Evolutionary conservation across 2,797 vertebrate species (phyloP).

Genomic region (Lutra lutra): DNA sequence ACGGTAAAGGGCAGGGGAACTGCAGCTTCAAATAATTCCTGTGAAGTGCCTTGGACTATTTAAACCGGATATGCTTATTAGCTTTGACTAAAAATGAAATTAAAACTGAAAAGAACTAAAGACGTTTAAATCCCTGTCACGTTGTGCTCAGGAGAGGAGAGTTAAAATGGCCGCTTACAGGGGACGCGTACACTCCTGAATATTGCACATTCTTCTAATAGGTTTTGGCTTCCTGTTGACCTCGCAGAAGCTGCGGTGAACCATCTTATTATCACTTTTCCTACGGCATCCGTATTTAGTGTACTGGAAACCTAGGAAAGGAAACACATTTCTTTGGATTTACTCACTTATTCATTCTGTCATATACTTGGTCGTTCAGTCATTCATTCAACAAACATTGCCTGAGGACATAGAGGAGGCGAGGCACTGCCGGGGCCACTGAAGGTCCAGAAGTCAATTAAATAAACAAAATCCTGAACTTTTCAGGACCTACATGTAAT

Average conservation of each 20-base stretch:
- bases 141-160: not conserved
- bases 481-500: not conserved
- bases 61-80: not conserved
- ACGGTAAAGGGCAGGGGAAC: not conserved
- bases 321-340: not conserved
- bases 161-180: constrained; percentile 89
- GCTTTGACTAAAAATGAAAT: not conserved
- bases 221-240: constrained; percentile 96
- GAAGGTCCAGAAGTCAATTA: not conserved
- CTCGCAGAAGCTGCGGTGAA: constrained; percentile 96
- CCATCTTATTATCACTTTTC: constrained; percentile 96
- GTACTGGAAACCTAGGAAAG: constrained; percentile 93
- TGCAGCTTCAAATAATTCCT: not conserved
- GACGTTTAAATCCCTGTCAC: not conserved
- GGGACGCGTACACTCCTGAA: constrained; percentile 96
- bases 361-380: not conserved
- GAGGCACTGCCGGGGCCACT: not conserved
- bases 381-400: not conserved
- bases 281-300: constrained; percentile 97
- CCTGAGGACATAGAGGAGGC: not conserved
- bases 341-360: not conserved
- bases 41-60: not conserved
- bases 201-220: constrained; percentile 96
- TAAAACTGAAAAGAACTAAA: not conserved
- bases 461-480: not conserved